Conservation (phyloP, 2,888 invertebrate genomes). For the Xestia ashworthii region DNA sequence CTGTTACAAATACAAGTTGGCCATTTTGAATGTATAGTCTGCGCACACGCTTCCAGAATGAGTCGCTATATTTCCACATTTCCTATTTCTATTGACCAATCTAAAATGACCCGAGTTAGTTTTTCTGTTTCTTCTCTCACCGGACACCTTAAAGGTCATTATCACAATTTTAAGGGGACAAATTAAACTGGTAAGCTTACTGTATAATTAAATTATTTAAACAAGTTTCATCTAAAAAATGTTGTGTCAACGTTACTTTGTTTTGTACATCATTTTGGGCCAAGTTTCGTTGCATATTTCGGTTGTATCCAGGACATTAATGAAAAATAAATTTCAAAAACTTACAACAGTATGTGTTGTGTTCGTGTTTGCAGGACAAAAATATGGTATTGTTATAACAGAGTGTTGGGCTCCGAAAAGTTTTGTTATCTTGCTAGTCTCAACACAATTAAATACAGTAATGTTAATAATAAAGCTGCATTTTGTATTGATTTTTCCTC, state of each 20-base stretch:
- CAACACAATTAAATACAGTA: neutral
- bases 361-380: neutral
- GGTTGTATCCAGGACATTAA: neutral
- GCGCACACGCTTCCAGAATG: neutral
- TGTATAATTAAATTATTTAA: conserved; percentile 29
- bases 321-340: neutral
- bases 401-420: no score
- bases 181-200: conserved; percentile 6
- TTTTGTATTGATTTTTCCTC: neutral
- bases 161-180: neutral
- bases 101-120: conserved; percentile 11
- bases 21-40: neutral
- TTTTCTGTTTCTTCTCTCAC: conserved; percentile 4
- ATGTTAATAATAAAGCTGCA: no score
- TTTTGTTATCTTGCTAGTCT: neutral
- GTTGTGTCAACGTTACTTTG: conserved; percentile 7
- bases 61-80: conserved; percentile 41
- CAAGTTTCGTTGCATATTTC: no score
- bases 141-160: conserved; percentile 9
- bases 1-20: neutral
- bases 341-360: neutral
- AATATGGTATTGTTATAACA: no score
- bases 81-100: conserved; percentile 37
- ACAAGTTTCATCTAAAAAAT: conserved; percentile 11
- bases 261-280: neutral